phyloP scores from a whole-genome alignment of 2,888 invertebrate genomes.

The Glaucopsyche alexis region DNA sequence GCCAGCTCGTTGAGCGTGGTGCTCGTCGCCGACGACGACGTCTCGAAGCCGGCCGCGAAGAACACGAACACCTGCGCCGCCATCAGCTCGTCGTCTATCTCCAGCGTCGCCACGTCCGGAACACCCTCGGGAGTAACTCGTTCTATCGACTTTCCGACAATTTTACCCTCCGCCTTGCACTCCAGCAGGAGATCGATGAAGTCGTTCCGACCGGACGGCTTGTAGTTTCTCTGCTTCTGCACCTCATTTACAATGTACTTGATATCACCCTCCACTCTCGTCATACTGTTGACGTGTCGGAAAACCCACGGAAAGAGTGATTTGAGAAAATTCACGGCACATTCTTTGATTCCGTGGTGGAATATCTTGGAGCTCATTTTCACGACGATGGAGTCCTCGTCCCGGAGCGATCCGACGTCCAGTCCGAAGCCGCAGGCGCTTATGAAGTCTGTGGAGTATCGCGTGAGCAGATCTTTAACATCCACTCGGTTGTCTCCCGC shows the following conservation, averaged over 20 bases:
- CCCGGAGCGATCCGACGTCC: slow-evolving; percentile 53
- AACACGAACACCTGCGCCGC: slow-evolving; percentile 53
- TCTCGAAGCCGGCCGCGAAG: slow-evolving; percentile 72
- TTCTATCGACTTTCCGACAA: slow-evolving; percentile 44
- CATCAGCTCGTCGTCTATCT: slow-evolving; percentile 38
- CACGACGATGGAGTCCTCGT: slow-evolving; percentile 55
- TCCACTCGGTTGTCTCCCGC: slow-evolving; percentile 46
- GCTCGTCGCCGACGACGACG: slow-evolving; percentile 67
- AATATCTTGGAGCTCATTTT: slow-evolving; percentile 53
- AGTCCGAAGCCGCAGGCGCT: slow-evolving; percentile 62
- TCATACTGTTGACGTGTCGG: slow-evolving; percentile 47
- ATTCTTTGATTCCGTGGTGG: slow-evolving; percentile 42
- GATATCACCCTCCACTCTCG: slow-evolving; percentile 51
- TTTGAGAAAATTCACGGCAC: slow-evolving; percentile 46
- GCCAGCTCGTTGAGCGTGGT: slow-evolving; percentile 61
- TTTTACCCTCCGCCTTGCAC: slow-evolving; percentile 41
- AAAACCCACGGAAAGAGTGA: slow-evolving; percentile 51
- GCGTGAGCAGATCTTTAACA: slow-evolving; percentile 60
- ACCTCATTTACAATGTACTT: slow-evolving; percentile 50
- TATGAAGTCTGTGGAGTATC: slow-evolving; percentile 63
- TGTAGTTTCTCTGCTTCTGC: slow-evolving; percentile 50
- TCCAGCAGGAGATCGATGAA: slow-evolving; percentile 45
- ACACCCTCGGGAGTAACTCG: slow-evolving; percentile 36
- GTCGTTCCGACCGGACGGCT: slow-evolving; percentile 51
- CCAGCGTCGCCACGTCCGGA: slow-evolving; percentile 36